These are phyloP conservation scores for Virgularia gustaviana DNA, from an alignment of 92 coral and sea anemone genomes.

Conservation along the genomic window DNA sequence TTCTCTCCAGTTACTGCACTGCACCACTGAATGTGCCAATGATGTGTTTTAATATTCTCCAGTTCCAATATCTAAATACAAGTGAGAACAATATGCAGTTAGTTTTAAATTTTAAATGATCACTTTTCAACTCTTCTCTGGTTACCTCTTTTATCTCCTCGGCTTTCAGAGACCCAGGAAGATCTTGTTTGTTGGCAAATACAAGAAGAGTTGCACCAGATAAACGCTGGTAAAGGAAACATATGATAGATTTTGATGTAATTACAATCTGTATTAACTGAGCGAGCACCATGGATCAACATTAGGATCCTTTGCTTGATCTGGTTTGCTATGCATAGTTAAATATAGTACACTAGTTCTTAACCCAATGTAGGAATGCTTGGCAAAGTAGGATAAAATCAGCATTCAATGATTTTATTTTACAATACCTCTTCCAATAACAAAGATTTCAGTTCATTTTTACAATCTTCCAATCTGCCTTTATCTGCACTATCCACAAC, in stretches of 20 bases:
- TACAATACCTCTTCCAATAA: slow-evolving; percentile 92
- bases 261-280: neutral
- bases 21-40: slow-evolving; percentile 98
- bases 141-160: slow-evolving; percentile 86
- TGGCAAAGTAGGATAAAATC: too few relatives aligned
- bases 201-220: slow-evolving; percentile 94
- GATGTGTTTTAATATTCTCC: slow-evolving; percentile 84
- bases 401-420: too few relatives aligned
- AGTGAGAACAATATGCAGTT: neutral
- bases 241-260: neutral
- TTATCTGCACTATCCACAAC: slow-evolving; percentile 96
- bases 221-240: slow-evolving; percentile 57
- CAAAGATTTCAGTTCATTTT: slow-evolving; percentile 71
- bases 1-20: slow-evolving; percentile 97
- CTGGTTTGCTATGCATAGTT: neutral
- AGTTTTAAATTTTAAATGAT: too few relatives aligned
- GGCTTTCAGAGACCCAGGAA: slow-evolving; percentile 90
- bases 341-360: too few relatives aligned
- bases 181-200: slow-evolving; percentile 99
- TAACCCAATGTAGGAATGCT: too few relatives aligned
- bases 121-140: too few relatives aligned
- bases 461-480: slow-evolving; percentile 73
- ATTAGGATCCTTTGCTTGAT: neutral
- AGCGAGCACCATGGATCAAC: neutral
- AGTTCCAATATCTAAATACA: slow-evolving; percentile 66